Evolutionary conservation across 64 coral and sea anemone genomes (phyloP), one percentile per base, ranked within the genome.

Genomic region (Montipora foliosa): DNA sequence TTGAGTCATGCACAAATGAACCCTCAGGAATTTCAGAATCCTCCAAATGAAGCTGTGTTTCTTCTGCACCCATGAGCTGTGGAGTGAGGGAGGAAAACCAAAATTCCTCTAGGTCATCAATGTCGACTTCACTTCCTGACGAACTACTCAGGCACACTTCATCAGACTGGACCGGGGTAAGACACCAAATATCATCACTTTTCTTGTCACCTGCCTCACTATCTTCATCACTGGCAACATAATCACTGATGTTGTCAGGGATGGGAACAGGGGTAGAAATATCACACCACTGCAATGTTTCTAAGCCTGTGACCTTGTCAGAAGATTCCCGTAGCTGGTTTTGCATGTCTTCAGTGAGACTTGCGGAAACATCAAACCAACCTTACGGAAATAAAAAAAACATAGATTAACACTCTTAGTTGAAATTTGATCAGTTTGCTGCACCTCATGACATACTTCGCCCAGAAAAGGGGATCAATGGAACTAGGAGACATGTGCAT

Each of bases 181-280:
- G 13, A 48, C 49, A 78, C 17, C 61, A 84, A 62, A 84, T 44
- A 48, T 84, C 81, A 1, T 66, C 60, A 0, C 19, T 60, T 68
- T 46, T 46, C 0, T 87, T 16, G 72, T 49, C 75, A 85, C 47
- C 81, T 13, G 17, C 75, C 50, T 93, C 91, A 79, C 70, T 79
- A 13, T 93, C 80, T 60, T 92, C 91, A 72, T 93, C 91, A 72
- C 85, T 85, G 21, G 82, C 91, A 87, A 87, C 82, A 87, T 93
- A 93, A 24, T 87, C 91, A 53, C 81, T 84, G 61, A 68, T 84
- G 60, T 84, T 61, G 22, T 84, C 81, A n/a, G 81, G 25, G 44
- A 46, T 44, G 67, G 61, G 81, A 2, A 84, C 22, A n/a, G 59
- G 61, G 0, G 81, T 84, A 19, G 81, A 84, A 15, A 84, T 68